Percentiles rank a stretch among this genome's conserved stretches.
These are phyloP conservation scores for Drosophila pectinifera DNA, from an alignment of 1,140 invertebrate genomes.

Conservation along the genomic window DNA sequence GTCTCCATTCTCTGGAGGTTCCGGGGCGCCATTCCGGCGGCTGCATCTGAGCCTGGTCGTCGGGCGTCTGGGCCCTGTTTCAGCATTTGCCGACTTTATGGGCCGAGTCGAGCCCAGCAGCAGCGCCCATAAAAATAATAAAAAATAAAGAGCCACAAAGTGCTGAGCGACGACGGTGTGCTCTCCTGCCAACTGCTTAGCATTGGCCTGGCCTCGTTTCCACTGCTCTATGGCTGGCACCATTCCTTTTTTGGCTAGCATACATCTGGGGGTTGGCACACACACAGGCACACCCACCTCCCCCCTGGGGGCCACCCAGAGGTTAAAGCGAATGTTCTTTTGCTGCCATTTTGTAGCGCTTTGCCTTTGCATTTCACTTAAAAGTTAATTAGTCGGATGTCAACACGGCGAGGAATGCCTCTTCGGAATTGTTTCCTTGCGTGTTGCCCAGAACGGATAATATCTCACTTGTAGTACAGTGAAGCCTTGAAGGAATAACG, in stretches of 20 bases:
- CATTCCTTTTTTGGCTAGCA: conserved; percentile 32
- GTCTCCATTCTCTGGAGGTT: conserved; percentile 10
- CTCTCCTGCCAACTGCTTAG: conserved; percentile 37
- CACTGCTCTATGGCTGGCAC: conserved; percentile 13
- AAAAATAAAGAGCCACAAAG: conserved; percentile 50
- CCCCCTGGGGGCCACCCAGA: neutral
- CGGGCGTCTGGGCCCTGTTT: conserved; percentile 16
- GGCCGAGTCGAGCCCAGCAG: neutral
- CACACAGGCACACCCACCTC: neutral
- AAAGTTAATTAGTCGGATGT: conserved; percentile 66
- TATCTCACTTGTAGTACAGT: conserved; percentile 22
- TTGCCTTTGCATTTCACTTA: conserved; percentile 62
- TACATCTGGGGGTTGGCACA: conserved; percentile 4
- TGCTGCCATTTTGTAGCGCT: conserved; percentile 17
- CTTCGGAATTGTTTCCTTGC: conserved; percentile 21
- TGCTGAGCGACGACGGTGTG: conserved; percentile 16
- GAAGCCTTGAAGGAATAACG: neutral
- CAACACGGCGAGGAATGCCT: conserved; percentile 35
- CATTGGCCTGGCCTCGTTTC: conserved; percentile 40
- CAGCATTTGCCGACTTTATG: conserved; percentile 24
- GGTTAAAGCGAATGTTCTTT: conserved; percentile 27
- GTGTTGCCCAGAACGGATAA: conserved; percentile 21
- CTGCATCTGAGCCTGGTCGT: conserved; percentile 22
- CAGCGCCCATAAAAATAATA: conserved; percentile 33
- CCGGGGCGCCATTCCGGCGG: conserved; percentile 65